Evolutionary conservation across 64 coral and sea anemone genomes (phyloP).

Genomic region (Trachythela sp.): DNA sequence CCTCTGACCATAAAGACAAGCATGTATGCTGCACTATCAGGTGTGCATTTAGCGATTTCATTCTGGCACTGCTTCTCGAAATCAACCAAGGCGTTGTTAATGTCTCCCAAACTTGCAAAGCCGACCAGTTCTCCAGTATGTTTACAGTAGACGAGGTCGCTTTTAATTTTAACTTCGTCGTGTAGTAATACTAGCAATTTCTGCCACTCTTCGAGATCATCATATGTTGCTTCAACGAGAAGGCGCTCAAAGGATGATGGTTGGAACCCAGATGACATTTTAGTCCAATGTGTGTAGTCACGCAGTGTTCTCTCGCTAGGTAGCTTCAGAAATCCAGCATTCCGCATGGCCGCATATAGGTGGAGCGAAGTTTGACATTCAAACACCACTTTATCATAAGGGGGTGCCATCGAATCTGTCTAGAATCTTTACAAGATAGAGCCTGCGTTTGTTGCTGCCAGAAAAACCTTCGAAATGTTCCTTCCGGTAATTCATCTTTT

Average conservation of each 20-base stretch:
- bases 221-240: too few relatives aligned
- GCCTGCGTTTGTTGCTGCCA: not conserved
- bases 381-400: slow-evolving; percentile 11
- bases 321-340: not conserved
- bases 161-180: not conserved
- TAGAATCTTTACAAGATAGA: not conserved
- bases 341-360: not conserved
- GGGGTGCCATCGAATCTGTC: not conserved
- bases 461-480: not conserved
- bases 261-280: not conserved
- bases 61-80: not conserved
- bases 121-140: not conserved
- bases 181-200: not conserved
- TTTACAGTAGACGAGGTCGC: too few relatives aligned
- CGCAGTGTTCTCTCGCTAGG: too few relatives aligned
- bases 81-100: not conserved
- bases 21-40: not conserved
- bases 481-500: not conserved
- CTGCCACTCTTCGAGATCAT: not conserved
- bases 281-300: not conserved
- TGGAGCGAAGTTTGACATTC: not conserved
- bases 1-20: not conserved
- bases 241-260: not conserved
- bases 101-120: too few relatives aligned
- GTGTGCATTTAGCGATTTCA: not conserved